Evolutionary conservation across 2,797 vertebrate genomes (phyloP).

Genomic region (Perodicticus potto): DNA sequence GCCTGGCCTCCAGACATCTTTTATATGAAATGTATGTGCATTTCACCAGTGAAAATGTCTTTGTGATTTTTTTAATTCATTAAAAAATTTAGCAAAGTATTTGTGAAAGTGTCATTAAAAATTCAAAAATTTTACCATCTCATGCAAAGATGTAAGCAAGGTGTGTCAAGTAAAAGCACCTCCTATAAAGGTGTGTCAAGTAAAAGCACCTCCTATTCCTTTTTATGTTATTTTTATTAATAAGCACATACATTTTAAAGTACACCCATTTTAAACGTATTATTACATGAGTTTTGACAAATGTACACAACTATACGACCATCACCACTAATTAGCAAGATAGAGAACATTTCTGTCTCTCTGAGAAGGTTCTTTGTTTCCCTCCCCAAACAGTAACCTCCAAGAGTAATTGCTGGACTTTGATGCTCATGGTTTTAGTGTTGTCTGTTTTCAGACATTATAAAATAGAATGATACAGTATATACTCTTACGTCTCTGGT

Average conservation of each 20-base stretch:
- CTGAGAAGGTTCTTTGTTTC: neutral
- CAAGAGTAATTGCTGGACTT: neutral
- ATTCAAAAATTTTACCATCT: neutral
- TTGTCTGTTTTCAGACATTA: neutral
- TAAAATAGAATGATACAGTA: neutral
- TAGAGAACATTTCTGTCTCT: neutral
- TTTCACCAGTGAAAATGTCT: neutral
- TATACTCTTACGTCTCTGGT: neutral
- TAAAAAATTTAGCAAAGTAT: constrained; percentile 6
- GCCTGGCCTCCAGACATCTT: too few relatives aligned
- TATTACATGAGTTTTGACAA: neutral
- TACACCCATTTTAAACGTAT: neutral
- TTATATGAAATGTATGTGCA: too few relatives aligned
- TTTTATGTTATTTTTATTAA: neutral
- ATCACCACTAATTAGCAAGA: neutral
- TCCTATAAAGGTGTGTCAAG: neutral
- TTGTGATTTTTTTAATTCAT: neutral
- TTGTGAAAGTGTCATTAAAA: constrained; percentile 35
- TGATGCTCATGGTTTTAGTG: neutral
- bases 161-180: neutral
- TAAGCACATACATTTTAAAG: neutral
- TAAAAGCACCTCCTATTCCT: neutral
- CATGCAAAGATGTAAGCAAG: neutral
- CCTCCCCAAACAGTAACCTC: neutral
- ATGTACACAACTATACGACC: neutral